Conservation (phyloP, 2,888 invertebrate species). For the Girardia tigrina region DNA sequence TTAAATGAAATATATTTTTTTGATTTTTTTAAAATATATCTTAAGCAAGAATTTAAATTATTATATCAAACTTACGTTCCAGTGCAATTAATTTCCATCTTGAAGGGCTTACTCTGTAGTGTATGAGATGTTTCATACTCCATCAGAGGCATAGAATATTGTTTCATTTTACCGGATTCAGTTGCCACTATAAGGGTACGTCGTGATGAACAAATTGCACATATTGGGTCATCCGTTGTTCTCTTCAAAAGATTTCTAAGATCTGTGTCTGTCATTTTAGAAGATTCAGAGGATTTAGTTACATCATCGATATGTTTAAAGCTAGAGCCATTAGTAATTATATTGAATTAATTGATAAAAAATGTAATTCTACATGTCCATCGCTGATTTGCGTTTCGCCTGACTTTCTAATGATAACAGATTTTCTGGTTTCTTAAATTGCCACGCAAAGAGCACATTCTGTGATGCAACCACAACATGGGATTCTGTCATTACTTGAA, state of each 20-base stretch:
- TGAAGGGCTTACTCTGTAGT: constrained; percentile 60
- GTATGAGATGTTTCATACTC: constrained; percentile 68
- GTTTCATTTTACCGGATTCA: constrained; percentile 72
- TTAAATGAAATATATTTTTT: no score
- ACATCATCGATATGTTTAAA: constrained; percentile 50
- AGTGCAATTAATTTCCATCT: constrained; percentile 73
- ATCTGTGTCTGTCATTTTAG: constrained; percentile 43
- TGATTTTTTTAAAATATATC: no score
- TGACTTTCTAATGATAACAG: constrained; percentile 50
- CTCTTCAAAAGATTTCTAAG: constrained; percentile 43
- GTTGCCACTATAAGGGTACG: constrained; percentile 70
- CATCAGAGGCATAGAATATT: constrained; percentile 73
- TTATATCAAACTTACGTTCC: constrained; percentile 58
- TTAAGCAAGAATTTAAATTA: no score
- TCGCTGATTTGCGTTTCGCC: constrained; percentile 45
- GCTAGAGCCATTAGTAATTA: constrained; percentile 39
- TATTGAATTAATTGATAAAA: neutral
- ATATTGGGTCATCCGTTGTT: constrained; percentile 66
- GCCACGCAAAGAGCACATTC: constrained; percentile 77
- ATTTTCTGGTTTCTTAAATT: constrained; percentile 67
- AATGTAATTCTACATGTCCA: constrained; percentile 46
- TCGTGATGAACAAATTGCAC: constrained; percentile 68
- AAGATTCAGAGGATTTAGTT: no score
- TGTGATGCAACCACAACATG: constrained; percentile 73
- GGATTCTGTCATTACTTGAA: constrained; percentile 62